Percentiles rank a stretch among this genome's conserved stretches.
Conservation (phyloP, 2,888 invertebrate species). For the Holacanthella duospinosa region DNA sequence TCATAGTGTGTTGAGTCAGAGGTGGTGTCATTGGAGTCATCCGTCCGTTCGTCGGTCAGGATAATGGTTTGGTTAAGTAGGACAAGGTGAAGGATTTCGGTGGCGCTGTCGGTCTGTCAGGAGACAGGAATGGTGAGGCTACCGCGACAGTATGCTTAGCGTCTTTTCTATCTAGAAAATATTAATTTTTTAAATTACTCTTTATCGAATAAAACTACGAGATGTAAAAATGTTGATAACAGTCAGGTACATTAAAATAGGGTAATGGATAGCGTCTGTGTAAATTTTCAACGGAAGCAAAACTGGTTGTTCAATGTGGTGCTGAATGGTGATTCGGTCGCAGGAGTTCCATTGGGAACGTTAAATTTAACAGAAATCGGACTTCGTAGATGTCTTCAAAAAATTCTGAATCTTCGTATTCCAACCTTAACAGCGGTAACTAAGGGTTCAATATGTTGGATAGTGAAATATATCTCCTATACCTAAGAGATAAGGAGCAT, state of each 20-base stretch:
- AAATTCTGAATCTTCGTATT: constrained; percentile 49
- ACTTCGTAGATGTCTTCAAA: constrained; percentile 51
- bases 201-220: neutral
- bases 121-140: too few species aligned
- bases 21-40: too few species aligned
- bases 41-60: too few species aligned
- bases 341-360: constrained; percentile 60
- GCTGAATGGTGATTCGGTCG: constrained; percentile 64
- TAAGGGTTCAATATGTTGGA: too few species aligned
- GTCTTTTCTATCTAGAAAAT: constrained; percentile 51
- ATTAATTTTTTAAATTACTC: constrained; percentile 3
- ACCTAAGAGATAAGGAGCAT: too few species aligned
- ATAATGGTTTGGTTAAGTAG: too few species aligned
- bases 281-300: constrained; percentile 53
- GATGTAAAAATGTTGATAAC: neutral
- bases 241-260: too few species aligned
- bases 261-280: constrained; percentile 44
- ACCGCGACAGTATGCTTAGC: too few species aligned
- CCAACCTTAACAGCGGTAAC: constrained; percentile 60
- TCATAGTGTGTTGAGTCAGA: too few species aligned
- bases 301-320: constrained; percentile 76
- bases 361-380: constrained; percentile 56
- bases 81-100: too few species aligned
- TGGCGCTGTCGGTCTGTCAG: too few species aligned
- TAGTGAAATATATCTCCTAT: too few species aligned